phyloP scores from a whole-genome alignment of 2,888 invertebrate genomes.

The Dynastes maya region DNA sequence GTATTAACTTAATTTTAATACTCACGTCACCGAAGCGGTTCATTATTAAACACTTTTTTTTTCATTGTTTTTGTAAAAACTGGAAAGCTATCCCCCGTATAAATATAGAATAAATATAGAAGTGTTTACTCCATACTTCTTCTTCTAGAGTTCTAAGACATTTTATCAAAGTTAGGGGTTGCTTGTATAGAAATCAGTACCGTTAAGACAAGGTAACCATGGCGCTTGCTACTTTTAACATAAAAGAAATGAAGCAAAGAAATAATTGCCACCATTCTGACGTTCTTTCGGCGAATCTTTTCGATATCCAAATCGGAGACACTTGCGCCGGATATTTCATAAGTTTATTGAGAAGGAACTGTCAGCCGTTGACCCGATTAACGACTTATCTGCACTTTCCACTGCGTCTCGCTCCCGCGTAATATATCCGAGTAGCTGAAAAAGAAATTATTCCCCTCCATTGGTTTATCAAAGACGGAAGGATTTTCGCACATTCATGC shows the following conservation, averaged over 20 bases:
- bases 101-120: too few relatives aligned
- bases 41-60: too few relatives aligned
- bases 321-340: constrained; percentile 23
- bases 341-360: constrained; percentile 43
- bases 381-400: constrained; percentile 59
- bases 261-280: background rate
- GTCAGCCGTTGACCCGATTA: constrained; percentile 58
- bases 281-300: background rate
- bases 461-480: constrained; percentile 60
- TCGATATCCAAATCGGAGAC: constrained; percentile 14
- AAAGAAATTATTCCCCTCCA: constrained; percentile 62
- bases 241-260: background rate
- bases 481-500: constrained; percentile 62
- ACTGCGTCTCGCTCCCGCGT: constrained; percentile 57
- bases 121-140: too few relatives aligned
- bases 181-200: too few relatives aligned
- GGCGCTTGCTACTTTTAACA: background rate
- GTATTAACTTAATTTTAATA: too few relatives aligned
- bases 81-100: too few relatives aligned
- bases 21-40: too few relatives aligned
- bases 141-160: too few relatives aligned
- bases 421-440: constrained; percentile 58
- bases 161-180: too few relatives aligned
- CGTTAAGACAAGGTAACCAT: background rate
- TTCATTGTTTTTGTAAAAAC: too few relatives aligned